Percentiles rank a stretch among this genome's conserved stretches.
These are phyloP conservation scores for Andricus curvator DNA, from an alignment of 2,888 invertebrate species.

Conservation along the genomic window DNA sequence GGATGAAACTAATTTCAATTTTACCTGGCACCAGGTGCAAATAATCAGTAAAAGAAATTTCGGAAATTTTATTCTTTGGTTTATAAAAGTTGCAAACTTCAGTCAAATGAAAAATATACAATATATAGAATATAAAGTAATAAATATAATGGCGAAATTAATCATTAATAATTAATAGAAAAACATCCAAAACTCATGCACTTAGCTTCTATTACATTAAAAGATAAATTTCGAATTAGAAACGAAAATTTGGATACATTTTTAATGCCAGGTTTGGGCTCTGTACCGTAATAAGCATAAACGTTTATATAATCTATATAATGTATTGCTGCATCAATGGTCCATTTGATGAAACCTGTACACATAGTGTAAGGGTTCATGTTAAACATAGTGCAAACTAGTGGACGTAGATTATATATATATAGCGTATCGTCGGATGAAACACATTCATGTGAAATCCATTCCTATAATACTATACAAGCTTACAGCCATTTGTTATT, in stretches of 20 bases:
- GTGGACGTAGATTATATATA: conserved; percentile 10
- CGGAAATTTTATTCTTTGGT: no score
- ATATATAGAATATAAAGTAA: not conserved
- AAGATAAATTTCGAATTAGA: not conserved
- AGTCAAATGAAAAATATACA: no score
- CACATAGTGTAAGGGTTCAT: conserved; percentile 26
- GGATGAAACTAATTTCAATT: no score
- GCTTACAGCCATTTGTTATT: conserved; percentile 33
- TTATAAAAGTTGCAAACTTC: no score
- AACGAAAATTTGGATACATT: not conserved
- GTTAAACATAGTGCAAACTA: conserved; percentile 26
- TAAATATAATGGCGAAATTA: not conserved
- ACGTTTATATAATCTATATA: conserved; percentile 17
- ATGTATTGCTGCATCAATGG: conserved; percentile 27
- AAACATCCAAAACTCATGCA: not conserved
- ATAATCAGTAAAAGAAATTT: no score
- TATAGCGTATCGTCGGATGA: conserved; percentile 10
- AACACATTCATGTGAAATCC: conserved; percentile 30
- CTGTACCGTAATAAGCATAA: conserved; percentile 10
- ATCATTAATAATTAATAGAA: not conserved
- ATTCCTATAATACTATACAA: conserved; percentile 22
- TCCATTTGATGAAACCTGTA: conserved; percentile 32
- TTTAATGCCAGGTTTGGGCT: conserved; percentile 13
- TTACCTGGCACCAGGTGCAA: no score
- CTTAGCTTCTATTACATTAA: not conserved